Conservation (phyloP, 2,113 vertebrate genomes). For the Hippotragus niger region DNA sequence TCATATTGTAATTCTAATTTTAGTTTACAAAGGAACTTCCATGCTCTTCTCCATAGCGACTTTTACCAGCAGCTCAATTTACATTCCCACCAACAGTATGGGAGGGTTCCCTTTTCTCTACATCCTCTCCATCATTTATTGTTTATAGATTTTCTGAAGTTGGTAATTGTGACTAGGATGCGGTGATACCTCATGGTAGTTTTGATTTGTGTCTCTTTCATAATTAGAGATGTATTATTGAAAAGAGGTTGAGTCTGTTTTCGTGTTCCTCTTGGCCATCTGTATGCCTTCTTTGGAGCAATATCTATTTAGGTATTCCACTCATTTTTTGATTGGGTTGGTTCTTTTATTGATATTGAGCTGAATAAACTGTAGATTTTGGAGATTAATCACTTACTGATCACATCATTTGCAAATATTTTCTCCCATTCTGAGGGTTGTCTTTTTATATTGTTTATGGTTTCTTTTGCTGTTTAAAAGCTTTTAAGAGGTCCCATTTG, state of each 20-base stretch:
- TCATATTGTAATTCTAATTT: background rate
- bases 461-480: background rate
- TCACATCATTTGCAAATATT: background rate
- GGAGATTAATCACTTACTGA: background rate
- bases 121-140: background rate
- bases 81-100: background rate
- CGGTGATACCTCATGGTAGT: background rate
- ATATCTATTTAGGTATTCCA: background rate
- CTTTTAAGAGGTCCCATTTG: background rate
- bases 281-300: background rate
- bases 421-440: background rate
- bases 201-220: background rate
- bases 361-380: background rate
- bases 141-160: too few relatives aligned
- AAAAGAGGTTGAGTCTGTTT: background rate
- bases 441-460: background rate
- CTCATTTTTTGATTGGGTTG: background rate
- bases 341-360: background rate
- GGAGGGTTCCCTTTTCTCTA: background rate
- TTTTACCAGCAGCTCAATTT: background rate
- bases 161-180: background rate
- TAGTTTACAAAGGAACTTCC: background rate
- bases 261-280: background rate
- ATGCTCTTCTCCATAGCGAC: background rate
- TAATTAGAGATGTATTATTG: background rate